Percentiles rank a stretch among this genome's conserved stretches.
phyloP scores from a whole-genome alignment of 2,888 invertebrate genomes.

The Nephrotoma appendiculata region DNA sequence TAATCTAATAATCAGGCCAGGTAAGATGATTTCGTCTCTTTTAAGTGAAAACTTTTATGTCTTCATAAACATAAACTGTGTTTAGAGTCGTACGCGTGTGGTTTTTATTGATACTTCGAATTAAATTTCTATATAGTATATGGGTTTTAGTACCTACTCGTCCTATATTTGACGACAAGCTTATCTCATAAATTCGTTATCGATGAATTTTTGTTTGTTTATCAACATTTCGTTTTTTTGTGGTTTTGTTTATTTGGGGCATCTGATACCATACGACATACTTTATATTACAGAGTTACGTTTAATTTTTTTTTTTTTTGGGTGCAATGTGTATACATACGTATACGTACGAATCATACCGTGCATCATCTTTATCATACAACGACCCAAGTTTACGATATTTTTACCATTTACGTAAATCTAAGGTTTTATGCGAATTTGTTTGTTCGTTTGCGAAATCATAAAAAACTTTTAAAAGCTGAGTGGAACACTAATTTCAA shows the following conservation, averaged over 20 bases:
- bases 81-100: not conserved
- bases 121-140: not conserved
- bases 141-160: not conserved
- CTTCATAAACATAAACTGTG: too few species aligned
- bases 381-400: not conserved
- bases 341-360: too few species aligned
- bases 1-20: not conserved
- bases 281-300: too few species aligned
- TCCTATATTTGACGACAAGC: not conserved
- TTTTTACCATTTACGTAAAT: not conserved
- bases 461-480: too few species aligned
- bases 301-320: not conserved
- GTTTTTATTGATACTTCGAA: not conserved
- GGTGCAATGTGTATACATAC: not conserved
- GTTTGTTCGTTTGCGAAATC: too few species aligned
- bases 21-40: not conserved
- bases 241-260: not conserved
- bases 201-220: not conserved
- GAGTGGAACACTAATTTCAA: too few species aligned
- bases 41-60: not conserved
- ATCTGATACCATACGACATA: not conserved
- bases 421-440: not conserved
- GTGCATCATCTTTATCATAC: not conserved
- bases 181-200: not conserved
- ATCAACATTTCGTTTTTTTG: not conserved